Evolutionary conservation across 1,140 invertebrate species (phyloP), one percentile per base, ranked within the genome.

Genomic region (Apocrypta bakeri): DNA sequence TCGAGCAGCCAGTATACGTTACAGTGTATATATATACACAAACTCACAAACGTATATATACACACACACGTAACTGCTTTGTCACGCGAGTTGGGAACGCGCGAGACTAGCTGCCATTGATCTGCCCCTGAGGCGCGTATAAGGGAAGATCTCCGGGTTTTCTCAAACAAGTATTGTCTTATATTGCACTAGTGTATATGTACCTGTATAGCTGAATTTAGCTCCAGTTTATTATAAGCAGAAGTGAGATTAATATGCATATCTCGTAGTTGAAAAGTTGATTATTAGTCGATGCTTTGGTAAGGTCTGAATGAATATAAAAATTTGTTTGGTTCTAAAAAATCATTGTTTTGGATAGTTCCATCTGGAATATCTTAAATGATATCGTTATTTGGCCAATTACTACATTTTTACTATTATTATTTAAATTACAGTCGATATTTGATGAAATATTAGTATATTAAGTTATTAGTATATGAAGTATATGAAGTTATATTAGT

Each of bases 51-150:
- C 56, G 56, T 63, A 25, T 66, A 71, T 71, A 71, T 71, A 37
- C 17, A 29, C 64, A 71, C 29, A 76, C 33, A 76, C 73, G 27
- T 82, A 82, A 63, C 64, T 76, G 73, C 73, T 76, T 82, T 76
- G 64, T 76, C 73, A 82, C 80, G 80, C 80, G 73, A 82, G 25
- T 76, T 37, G 1, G 1, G 11, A 11, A 25, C 8, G 11, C 66
- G 68, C 29, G 68, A 71, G 31, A n/a, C 68, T 17, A 29, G 27
- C 1, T 17, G 12, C 31, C 31, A 8, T 66, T 29, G 24, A 24
- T 29, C 27, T 66, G 25, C 63, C 63, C 24, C 63, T 27, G 63
- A 29, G 63, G 25, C 8, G 25, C 63, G 63, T 9, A 21, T 37
- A 37, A 9, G 33, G 48, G 48, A 56, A 56, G 17, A n/a, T 56